A percentile compares a stretch with the other conserved stretches of the same genome.
Conservation (phyloP, 2,113 vertebrate genomes). For the Gila orcuttii region DNA sequence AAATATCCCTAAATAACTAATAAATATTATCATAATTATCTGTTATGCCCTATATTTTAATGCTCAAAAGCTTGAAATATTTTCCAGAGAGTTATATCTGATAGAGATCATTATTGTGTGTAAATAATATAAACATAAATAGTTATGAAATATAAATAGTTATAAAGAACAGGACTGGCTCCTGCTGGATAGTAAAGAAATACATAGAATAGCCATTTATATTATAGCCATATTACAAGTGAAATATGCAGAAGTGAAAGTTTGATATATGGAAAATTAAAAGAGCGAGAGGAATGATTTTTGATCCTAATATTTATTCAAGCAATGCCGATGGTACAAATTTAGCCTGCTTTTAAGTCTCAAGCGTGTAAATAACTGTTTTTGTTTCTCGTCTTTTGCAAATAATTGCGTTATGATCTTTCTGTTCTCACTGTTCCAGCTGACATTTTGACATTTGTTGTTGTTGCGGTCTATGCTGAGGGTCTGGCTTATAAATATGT, state of each 20-base stretch:
- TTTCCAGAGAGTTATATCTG: conserved; percentile 20
- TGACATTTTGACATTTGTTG: conserved; percentile 41
- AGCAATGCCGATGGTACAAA: not conserved
- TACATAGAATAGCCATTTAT: not conserved
- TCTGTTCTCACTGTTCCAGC: conserved; percentile 7
- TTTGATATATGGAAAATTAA: conserved; percentile 14
- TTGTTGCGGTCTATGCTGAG: not conserved
- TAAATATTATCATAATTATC: not conserved
- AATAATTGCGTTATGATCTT: conserved; percentile 31
- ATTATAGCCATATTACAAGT: conserved; percentile 26
- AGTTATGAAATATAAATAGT: conserved; percentile 32
- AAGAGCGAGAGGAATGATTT: not conserved
- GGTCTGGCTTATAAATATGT: conserved; percentile 43
- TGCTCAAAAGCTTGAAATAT: conserved; percentile 9
- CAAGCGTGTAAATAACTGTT: conserved; percentile 1
- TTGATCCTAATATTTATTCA: conserved; percentile 18
- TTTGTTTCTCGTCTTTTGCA: conserved; percentile 16
- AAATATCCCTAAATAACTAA: not conserved
- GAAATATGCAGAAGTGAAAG: conserved; percentile 34
- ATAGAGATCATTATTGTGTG: conserved; percentile 7
- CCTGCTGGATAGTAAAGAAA: conserved; percentile 52
- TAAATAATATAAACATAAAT: conserved; percentile 21
- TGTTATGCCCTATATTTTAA: not conserved
- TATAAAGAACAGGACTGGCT: conserved; percentile 53
- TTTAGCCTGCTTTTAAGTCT: conserved; percentile 8